Evolutionary conservation across 2,797 vertebrate species (phyloP).

Genomic region (Lagocephalus sceleratus): DNA sequence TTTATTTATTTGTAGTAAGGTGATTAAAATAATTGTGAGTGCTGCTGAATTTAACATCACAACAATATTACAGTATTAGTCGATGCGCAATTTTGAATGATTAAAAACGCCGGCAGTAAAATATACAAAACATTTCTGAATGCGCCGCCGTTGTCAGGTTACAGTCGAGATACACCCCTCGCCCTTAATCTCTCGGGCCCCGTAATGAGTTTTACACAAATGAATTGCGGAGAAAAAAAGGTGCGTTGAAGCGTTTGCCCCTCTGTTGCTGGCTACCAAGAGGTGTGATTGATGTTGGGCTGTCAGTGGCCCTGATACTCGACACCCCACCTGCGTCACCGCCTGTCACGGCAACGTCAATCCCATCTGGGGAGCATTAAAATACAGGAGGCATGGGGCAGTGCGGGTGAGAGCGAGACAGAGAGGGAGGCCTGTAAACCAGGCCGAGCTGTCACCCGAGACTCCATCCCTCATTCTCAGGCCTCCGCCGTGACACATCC

Average conservation of each 20-base stretch:
- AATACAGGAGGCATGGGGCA: constrained; percentile 52
- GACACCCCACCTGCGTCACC: constrained; percentile 71
- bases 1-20: no score
- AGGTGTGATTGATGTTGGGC: constrained; percentile 61
- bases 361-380: constrained; percentile 67
- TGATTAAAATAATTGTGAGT: no score
- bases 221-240: background rate
- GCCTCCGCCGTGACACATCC: constrained; percentile 45
- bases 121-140: no score
- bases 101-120: no score
- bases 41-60: no score
- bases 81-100: no score
- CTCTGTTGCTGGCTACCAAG: constrained; percentile 49
- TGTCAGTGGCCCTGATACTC: constrained; percentile 63
- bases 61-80: no score
- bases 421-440: constrained; percentile 40
- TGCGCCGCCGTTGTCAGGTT: no score
- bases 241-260: constrained; percentile 38
- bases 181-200: no score
- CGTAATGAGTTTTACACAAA: background rate
- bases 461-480: constrained; percentile 53
- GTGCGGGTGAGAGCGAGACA: constrained; percentile 8
- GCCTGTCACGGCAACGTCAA: constrained; percentile 61
- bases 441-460: constrained; percentile 59
- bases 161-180: no score